Conservation (phyloP, 2,888 invertebrate genomes). For the Masnerella sp. region DNA sequence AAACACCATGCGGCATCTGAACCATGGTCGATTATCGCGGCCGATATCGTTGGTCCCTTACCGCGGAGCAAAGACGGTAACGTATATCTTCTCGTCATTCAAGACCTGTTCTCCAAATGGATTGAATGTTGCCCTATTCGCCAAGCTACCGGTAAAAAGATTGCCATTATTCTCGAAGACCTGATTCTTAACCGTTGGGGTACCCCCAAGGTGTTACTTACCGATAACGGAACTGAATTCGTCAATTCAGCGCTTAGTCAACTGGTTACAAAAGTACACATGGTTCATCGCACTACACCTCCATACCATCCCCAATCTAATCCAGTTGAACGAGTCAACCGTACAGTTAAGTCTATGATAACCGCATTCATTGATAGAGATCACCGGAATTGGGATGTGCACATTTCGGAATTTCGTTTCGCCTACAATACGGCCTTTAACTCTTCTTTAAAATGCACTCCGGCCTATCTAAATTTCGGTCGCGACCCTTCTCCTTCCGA, state of each 20-base stretch:
- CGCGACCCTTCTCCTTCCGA: too few relatives aligned
- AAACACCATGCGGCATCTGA: not conserved
- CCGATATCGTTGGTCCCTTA: constrained; percentile 61
- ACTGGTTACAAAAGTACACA: too few relatives aligned
- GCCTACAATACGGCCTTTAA: too few relatives aligned
- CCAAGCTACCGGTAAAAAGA: constrained; percentile 30
- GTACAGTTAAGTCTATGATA: too few relatives aligned
- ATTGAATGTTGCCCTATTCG: constrained; percentile 30
- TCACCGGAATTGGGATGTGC: too few relatives aligned
- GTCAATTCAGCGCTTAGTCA: too few relatives aligned
- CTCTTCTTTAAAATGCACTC: too few relatives aligned
- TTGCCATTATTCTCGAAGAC: constrained; percentile 29
- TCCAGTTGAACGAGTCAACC: too few relatives aligned
- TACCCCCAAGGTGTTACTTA: constrained; percentile 49
- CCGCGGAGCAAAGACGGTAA: constrained; percentile 39
- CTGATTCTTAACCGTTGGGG: constrained; percentile 60
- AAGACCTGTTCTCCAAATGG: constrained; percentile 48
- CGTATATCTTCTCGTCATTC: constrained; percentile 14
- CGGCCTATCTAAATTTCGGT: too few relatives aligned
- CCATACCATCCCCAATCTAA: too few relatives aligned
- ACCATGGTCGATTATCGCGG: constrained; percentile 23
- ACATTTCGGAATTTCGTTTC: too few relatives aligned
- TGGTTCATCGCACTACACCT: constrained; percentile 6
- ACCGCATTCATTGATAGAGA: too few relatives aligned
- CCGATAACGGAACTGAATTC: constrained; percentile 63